Conservation (phyloP, 2,888 invertebrate genomes). For the Meta bourneti region DNA sequence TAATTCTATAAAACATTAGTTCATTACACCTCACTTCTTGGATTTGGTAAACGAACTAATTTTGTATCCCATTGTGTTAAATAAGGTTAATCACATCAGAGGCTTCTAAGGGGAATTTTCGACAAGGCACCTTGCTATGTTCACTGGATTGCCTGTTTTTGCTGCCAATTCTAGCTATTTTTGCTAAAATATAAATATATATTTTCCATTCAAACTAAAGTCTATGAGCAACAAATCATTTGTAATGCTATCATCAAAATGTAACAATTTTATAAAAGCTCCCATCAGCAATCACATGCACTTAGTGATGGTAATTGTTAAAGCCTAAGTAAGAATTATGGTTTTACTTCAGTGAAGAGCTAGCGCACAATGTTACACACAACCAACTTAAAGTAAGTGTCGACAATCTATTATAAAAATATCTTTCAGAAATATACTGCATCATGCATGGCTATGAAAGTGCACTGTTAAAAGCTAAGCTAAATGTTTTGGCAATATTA, state of each 20-base stretch:
- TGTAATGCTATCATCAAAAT: slow-evolving; percentile 9
- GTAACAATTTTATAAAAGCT: slow-evolving; percentile 2
- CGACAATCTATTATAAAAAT: slow-evolving; percentile 71
- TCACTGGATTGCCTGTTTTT: slow-evolving; percentile 30
- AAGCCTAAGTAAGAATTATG: not conserved
- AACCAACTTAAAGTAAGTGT: slow-evolving; percentile 35
- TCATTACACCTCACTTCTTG: not conserved
- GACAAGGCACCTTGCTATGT: slow-evolving; percentile 68
- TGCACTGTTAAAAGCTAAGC: slow-evolving; percentile 65
- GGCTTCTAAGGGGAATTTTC: slow-evolving; percentile 4
- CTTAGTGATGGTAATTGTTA: not conserved
- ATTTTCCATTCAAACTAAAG: slow-evolving; percentile 53
- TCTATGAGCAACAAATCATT: slow-evolving; percentile 48
- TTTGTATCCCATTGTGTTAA: not conserved
- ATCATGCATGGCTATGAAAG: slow-evolving; percentile 63
- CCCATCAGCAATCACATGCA: slow-evolving; percentile 16
- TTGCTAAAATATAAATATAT: slow-evolving; percentile 70
- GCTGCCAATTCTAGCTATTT: slow-evolving; percentile 47
- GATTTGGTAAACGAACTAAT: not conserved
- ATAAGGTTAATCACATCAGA: not conserved
- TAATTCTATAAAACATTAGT: not conserved
- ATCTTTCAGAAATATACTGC: slow-evolving; percentile 67
- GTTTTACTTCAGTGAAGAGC: slow-evolving; percentile 27
- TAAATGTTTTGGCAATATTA: slow-evolving; percentile 68
- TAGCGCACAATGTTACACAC: slow-evolving; percentile 21